These are phyloP conservation scores for Lasioglossum figueresi DNA, from an alignment of 2,888 invertebrate genomes.

Conservation along the genomic window DNA sequence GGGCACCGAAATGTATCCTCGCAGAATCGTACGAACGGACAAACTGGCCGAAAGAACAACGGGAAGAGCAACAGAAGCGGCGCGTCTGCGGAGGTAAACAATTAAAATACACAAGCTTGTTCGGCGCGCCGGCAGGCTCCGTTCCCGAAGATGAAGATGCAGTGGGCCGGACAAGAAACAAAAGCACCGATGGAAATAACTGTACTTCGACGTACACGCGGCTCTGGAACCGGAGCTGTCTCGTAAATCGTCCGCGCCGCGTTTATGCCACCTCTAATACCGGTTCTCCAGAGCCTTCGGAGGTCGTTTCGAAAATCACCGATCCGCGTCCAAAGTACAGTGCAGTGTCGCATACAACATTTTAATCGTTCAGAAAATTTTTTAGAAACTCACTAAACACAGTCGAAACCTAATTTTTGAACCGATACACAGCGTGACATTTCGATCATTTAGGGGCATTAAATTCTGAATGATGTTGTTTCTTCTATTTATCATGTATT, in stretches of 20 bases:
- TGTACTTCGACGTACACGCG: conserved; percentile 51
- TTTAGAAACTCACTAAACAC: no score
- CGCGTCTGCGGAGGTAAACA: conserved; percentile 64
- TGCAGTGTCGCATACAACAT: no score
- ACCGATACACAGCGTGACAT: no score
- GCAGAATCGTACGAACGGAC: conserved; percentile 71
- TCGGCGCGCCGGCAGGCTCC: conserved; percentile 11
- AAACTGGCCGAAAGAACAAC: conserved; percentile 44
- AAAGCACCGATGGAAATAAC: conserved; percentile 62
- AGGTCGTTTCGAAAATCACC: background rate
- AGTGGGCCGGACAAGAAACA: conserved; percentile 43
- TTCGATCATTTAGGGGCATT: no score
- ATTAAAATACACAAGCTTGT: conserved; percentile 66
- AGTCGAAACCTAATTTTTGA: no score
- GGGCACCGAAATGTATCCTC: conserved; percentile 76
- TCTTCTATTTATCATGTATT: no score
- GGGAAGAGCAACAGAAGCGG: conserved; percentile 17
- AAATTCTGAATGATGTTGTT: no score
- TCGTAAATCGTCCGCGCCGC: conserved; percentile 54
- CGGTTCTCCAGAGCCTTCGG: conserved; percentile 17
- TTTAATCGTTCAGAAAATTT: no score
- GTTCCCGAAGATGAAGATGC: conserved; percentile 61
- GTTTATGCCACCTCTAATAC: conserved; percentile 50
- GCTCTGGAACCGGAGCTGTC: conserved; percentile 38
- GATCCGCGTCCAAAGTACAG: no score